Base-by-base conservation (phyloP, 2,888 invertebrate species). In the Patella depressa region DNA sequence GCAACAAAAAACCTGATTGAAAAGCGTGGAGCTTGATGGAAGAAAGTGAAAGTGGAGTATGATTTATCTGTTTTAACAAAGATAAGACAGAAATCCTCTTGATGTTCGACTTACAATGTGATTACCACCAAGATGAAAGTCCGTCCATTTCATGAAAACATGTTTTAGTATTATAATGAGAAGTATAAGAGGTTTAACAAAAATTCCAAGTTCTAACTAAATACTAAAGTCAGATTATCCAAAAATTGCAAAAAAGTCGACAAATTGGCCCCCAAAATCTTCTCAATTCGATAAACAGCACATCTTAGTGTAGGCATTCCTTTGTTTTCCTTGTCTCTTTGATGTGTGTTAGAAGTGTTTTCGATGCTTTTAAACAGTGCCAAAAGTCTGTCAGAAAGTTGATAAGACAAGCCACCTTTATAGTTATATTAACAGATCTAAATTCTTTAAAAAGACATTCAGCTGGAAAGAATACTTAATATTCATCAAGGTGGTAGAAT, bases 51-150 rank as follows among this genome's bases (percentile, higher is more conserved):
- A 45, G 45, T 45, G 24, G 24, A 24, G 65, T 11, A 65, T 5
- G 24, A 65, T 14, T 65, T 19, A 11, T 12, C 65, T 65, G 65
- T 65, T 65, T 65, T 65, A 24, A 24, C 65, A 19, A 9, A 65
- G 65, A 65, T 65, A 65, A 65, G 65, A 19, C 11, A 24, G 19
- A 24, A 24, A 65, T 65, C 65, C 24, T 19, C 65, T 65, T 65
- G 65, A 65, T 24, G 65, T 65, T 65, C 11, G 65, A 9, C 19
- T 19, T 24, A 65, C 65, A 65, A 65, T 24, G 24, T 9, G 65
- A 65, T 65, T 65, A 65, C 65, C 9, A 24, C 7, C 59, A 65
- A 65, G 65, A 65, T 65, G 65, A 65, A 65, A 65, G 65, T 65
- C 19, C 0, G 9, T 45, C 45, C 9, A 9, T 45, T 45, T 45